Evolutionary conservation across 2,888 invertebrate genomes (phyloP), one percentile per base, ranked within the genome.

Genomic region (Altica lythri): DNA sequence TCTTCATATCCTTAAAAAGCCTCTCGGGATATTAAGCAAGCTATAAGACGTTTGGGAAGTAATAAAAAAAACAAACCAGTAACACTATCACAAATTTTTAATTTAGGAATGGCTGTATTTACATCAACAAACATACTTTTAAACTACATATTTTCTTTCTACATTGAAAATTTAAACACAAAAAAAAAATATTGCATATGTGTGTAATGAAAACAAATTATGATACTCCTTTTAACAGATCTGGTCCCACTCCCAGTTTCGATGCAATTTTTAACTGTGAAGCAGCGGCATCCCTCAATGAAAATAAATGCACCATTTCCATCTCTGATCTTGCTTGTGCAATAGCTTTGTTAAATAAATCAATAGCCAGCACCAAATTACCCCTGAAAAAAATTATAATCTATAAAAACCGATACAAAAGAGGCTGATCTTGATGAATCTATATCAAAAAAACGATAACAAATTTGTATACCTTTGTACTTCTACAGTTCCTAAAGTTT

Each of bases 401-500:
- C n/a, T n/a, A n/a, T n/a, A n/a, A n/a, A n/a, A n/a, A n/a, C n/a
- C n/a, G n/a, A n/a, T n/a, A n/a, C n/a, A n/a, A n/a, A n/a, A n/a
- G n/a, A n/a, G n/a, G n/a, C n/a, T n/a, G n/a, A n/a, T n/a, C n/a
- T n/a, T n/a, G n/a, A n/a, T n/a, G n/a, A n/a, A n/a, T n/a, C n/a
- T n/a, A n/a, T n/a, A n/a, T n/a, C n/a, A n/a, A n/a, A n/a, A n/a
- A n/a, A n/a, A n/a, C n/a, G n/a, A n/a, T n/a, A n/a, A n/a, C n/a
- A n/a, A n/a, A n/a, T n/a, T n/a, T n/a, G n/a, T n/a, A 79, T 80
- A 85, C 92, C 89, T 81, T 79, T 96, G 96, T 60, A 96, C 92
- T 83, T 95, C 94, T 61, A 97, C 89, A 17, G 95, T 93, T 64
- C 93, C 96, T 57, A 96, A 80, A 35, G 95, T 95, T 80, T 97